Conservation (phyloP, 2,888 invertebrate species). For the Meiosimyza decipiens region DNA sequence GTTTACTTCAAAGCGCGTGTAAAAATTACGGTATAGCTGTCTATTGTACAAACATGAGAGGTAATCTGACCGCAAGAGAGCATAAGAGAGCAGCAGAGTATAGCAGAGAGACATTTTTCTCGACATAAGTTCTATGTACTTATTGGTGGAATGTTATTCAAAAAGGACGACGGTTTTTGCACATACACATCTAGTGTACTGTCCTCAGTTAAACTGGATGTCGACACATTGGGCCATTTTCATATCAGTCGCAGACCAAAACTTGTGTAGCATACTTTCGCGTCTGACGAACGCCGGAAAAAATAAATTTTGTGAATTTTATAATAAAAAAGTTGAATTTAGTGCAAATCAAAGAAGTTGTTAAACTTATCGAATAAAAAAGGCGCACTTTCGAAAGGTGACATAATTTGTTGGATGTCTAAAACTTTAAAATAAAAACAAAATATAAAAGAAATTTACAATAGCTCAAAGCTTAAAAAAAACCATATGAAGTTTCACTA, state of each 20-base stretch:
- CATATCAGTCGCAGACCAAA: constrained; percentile 64
- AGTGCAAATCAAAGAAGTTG: too few relatives aligned
- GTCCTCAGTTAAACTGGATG: constrained; percentile 10
- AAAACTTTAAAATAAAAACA: too few relatives aligned
- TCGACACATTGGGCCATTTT: constrained; percentile 16
- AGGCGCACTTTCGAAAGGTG: too few relatives aligned
- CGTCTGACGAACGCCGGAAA: not conserved
- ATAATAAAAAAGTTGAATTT: too few relatives aligned
- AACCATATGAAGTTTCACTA: too few relatives aligned
- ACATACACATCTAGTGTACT: constrained; percentile 15
- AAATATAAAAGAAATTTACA: too few relatives aligned
- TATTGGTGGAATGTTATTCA: not conserved
- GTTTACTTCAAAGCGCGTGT: too few relatives aligned
- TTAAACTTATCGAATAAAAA: too few relatives aligned
- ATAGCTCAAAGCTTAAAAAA: too few relatives aligned
- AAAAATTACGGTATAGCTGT: too few relatives aligned
- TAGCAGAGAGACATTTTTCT: not conserved
- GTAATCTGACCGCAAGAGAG: constrained; percentile 4
- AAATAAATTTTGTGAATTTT: too few relatives aligned
- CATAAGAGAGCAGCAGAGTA: not conserved
- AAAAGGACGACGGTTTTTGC: constrained; percentile 14
- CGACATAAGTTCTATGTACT: not conserved
- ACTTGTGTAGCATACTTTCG: constrained; percentile 56
- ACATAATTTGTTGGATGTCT: too few relatives aligned
- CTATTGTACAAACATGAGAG: not conserved